Evolutionary conservation across 2,888 invertebrate genomes (phyloP).

Genomic region (Notocelia uddmanniana): DNA sequence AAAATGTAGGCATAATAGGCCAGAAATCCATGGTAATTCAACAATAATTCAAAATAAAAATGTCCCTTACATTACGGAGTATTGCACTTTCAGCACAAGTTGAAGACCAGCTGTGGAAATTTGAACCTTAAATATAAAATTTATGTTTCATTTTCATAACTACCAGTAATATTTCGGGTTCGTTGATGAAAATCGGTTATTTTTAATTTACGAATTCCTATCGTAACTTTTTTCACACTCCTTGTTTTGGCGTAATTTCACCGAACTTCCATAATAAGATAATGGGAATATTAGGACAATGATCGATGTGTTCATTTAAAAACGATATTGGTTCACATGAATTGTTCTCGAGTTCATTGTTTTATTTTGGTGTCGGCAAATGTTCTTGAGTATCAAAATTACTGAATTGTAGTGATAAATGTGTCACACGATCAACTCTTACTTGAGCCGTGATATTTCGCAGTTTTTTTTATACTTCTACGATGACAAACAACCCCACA

Average conservation of each 20-base stretch:
- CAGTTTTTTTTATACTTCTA: no score
- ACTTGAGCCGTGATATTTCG: no score
- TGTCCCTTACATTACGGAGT: no score
- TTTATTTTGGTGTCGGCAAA: conserved; percentile 16
- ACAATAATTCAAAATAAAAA: not conserved
- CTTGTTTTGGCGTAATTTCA: conserved; percentile 3
- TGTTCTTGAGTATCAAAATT: not conserved
- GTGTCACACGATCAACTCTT: not conserved
- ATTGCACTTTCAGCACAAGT: no score
- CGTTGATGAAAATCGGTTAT: not conserved
- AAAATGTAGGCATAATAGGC: no score
- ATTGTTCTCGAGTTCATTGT: conserved; percentile 28
- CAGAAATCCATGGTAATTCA: not conserved
- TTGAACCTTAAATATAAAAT: not conserved
- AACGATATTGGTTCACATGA: conserved; percentile 17
- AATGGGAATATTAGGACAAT: conserved; percentile 27
- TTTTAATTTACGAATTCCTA: not conserved
- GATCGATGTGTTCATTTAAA: conserved; percentile 22
- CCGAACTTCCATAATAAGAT: conserved; percentile 20
- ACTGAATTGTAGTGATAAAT: not conserved
- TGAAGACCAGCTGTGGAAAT: not conserved
- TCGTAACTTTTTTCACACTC: not conserved
- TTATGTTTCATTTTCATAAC: not conserved
- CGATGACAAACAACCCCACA: no score
- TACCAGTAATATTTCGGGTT: not conserved